Conservation (phyloP, 2,797 vertebrate genomes). For the Peromyscus attwateri region DNA sequence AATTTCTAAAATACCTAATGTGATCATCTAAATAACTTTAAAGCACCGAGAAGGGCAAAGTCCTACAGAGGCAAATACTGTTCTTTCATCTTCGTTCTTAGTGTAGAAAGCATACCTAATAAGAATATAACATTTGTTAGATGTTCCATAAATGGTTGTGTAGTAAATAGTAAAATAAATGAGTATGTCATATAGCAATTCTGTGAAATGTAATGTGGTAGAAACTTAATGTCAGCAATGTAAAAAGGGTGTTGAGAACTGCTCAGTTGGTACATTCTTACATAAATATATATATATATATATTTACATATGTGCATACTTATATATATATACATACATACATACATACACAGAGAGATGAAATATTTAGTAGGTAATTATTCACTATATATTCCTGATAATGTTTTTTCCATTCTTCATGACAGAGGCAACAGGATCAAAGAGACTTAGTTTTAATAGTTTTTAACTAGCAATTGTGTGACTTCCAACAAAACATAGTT, state of each 20-base stretch:
- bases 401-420: not conserved
- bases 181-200: not conserved
- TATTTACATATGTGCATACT: no score
- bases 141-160: not conserved
- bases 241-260: not conserved
- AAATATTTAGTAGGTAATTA: not conserved
- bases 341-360: not conserved
- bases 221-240: not conserved
- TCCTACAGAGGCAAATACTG: not conserved
- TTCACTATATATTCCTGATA: not conserved
- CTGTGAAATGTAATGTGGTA: not conserved
- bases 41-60: no score
- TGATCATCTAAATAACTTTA: not conserved
- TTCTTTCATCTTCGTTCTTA: not conserved
- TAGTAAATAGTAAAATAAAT: not conserved
- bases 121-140: not conserved
- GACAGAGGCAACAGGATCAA: not conserved
- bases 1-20: not conserved
- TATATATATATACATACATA: no score
- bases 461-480: not conserved
- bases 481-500: not conserved
- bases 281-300: no score
- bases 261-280: not conserved
- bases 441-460: not conserved
- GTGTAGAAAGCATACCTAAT: not conserved